Evolutionary conservation across 2,888 invertebrate species (phyloP).

Genomic region (Vanessa cardui): DNA sequence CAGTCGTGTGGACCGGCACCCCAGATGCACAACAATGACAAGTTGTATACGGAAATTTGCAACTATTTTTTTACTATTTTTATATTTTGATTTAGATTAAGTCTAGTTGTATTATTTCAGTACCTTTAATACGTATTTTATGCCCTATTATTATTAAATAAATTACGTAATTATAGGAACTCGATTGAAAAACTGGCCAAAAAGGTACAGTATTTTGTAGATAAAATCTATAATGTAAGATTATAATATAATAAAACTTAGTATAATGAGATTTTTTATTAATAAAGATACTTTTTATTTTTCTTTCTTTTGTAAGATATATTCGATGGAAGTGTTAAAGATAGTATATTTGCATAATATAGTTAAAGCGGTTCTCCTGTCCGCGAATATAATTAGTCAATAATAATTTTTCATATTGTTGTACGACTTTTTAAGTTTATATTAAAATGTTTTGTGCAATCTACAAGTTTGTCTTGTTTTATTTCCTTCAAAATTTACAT

Average conservation of each 20-base stretch:
- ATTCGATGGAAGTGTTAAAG: constrained; percentile 83
- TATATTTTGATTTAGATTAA: constrained; percentile 83
- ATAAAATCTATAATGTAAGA: constrained; percentile 82
- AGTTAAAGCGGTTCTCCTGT: constrained; percentile 87
- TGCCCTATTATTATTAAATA: constrained; percentile 70
- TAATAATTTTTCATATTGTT: constrained; percentile 93
- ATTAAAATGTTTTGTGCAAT: constrained; percentile 93
- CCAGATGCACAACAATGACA: constrained; percentile 73
- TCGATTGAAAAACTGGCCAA: constrained; percentile 79
- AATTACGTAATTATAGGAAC: constrained; percentile 62
- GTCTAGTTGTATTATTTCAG: constrained; percentile 80
- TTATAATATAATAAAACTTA: constrained; percentile 77
- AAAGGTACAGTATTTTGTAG: constrained; percentile 81
- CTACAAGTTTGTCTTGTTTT: constrained; percentile 51
- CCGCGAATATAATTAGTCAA: constrained; percentile 89
- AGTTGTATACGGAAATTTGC: constrained; percentile 76
- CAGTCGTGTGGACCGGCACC: constrained; percentile 39
- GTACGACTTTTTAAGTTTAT: constrained; percentile 93
- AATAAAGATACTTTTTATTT: constrained; percentile 79
- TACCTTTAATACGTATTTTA: constrained; percentile 74
- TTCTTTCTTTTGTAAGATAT: constrained; percentile 83
- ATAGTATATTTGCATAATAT: constrained; percentile 86
- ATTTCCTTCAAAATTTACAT: neutral
- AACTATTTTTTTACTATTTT: constrained; percentile 82
- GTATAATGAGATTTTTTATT: constrained; percentile 82